These are phyloP conservation scores for Lasiurus borealis DNA, from an alignment of 2,113 vertebrate genomes.

Conservation along the genomic window DNA sequence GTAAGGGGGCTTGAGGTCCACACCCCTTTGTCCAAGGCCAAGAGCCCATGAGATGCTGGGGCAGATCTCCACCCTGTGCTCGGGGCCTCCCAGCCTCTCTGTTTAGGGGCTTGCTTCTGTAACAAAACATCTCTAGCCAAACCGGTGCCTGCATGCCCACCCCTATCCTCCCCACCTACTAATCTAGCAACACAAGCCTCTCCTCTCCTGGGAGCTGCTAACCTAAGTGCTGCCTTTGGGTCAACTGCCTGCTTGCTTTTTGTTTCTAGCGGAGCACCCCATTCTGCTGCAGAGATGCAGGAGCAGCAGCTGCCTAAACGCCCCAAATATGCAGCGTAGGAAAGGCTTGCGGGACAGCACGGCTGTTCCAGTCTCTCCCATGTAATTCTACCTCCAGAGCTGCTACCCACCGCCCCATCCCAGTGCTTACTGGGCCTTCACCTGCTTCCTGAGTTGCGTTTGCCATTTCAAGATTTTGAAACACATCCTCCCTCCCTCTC, in stretches of 20 bases:
- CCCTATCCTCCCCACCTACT: neutral
- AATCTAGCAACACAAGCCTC: constrained; percentile 33
- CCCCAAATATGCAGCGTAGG: constrained; percentile 81
- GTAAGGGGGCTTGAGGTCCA: neutral
- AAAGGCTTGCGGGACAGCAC: constrained; percentile 80
- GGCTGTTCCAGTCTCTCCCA: constrained; percentile 71
- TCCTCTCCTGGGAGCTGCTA: constrained; percentile 58
- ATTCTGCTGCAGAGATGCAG: constrained; percentile 78
- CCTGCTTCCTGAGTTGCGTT: constrained; percentile 62
- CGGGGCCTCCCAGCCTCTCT: neutral
- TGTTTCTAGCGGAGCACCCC: constrained; percentile 78
- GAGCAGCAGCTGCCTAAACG: constrained; percentile 82
- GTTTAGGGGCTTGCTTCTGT: neutral
- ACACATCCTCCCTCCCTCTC: neutral
- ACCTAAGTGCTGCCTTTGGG: constrained; percentile 80
- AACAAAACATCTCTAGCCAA: neutral
- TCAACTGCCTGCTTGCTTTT: constrained; percentile 81
- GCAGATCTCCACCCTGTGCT: neutral
- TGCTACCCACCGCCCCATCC: neutral
- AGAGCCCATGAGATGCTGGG: neutral
- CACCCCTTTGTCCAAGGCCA: neutral
- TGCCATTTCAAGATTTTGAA: constrained; percentile 68
- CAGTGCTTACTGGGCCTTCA: neutral
- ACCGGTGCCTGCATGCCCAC: neutral
- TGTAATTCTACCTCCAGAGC: constrained; percentile 69